Evolutionary conservation across 2,888 invertebrate species (phyloP), one percentile per base, ranked within the genome.

Genomic region (Campoletis raptor): DNA sequence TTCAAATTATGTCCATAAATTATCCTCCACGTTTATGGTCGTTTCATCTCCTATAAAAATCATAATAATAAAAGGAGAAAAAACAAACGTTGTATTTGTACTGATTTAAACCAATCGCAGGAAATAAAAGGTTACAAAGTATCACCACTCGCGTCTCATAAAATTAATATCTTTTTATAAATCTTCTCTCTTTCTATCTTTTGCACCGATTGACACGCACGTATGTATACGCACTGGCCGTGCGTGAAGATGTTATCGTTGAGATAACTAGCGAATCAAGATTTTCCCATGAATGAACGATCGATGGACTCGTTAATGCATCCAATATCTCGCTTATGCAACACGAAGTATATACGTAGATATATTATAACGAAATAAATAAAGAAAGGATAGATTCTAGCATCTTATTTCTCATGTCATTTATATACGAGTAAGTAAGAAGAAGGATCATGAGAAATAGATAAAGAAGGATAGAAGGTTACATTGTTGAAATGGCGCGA

Each of bases 261-360:
- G 83, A 78, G 81, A 83, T 83, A 70, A 42, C 52, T 52, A 45
- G 76, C 0, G 82, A 67, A 83, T 83, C 83, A 77, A 83, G 80
- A 80, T 83, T 86, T 86, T 77, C 70, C 72, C 76, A 67, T 83
- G 83, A 73, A 83, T 73, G 78, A 61, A 86, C 83, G 74, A 66
- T n/a, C 81, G 78, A 83, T 83, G 73, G 79, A 83, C 79, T 81
- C 57, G 76, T 72, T 83, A 79, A 74, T 78, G 67, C 77, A 61
- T 52, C 61, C 67, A 15, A 45, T 64, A 66, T 36, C 57, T 70
- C 66, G 69, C 52, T 18, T 66, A 12, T 42, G 54, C 30, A 15
- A 36, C 12, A 45, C 54, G 30, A 52, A n/a, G 12, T 18, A 24
- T 8, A 67, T 30, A 18, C 18, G 40, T 48, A 30, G 30, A 30